Evolutionary conservation across 2,797 vertebrate genomes (phyloP), one percentile per base, ranked within the genome.

Genomic region (Cirrhinus mrigala): DNA sequence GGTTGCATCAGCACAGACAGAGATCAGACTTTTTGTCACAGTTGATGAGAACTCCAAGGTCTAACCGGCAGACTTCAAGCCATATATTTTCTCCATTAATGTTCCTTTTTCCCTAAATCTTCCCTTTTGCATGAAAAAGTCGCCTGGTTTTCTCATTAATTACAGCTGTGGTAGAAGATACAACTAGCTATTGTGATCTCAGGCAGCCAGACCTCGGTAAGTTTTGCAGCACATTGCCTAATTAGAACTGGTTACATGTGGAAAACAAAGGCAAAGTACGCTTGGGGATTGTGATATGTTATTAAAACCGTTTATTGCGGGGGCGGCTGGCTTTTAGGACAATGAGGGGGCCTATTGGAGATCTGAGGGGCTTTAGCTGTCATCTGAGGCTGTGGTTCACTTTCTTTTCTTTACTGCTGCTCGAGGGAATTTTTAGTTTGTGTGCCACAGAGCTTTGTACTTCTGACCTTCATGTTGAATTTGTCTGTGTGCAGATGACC

Each of bases 301-400:
- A 92, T 93, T 92, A 91, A 93, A 93, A 87, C 90, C 90, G 90
- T 93, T 93, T 91, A 90, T 92, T 90, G 85, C 46, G 85, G 73
- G 18, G 73, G 74, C 82, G 87, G 81, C 69, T 78, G 83, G 75
- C 75, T 88, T 80, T 88, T 56, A 50, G 37, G 87, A 90, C 87
- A 87, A 87, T 89, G 82, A 70, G 85, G 64, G 83, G 85, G 85
- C 84, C 89, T 81, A 84, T 58, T 87, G 73, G 89, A 93, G 89
- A 90, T 84, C 86, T 87, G 82, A 85, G 73, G 48, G 86, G 78
- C 58, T 66, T 85, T 85, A 87, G 74, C 84, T 44, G 69, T 81
- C 77, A 48, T 81, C 76, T 82, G 50, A 85, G 70, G 74, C 64
- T 84, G 37, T 79, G 81, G 87, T 85, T 87, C 66, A 85, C 18